phyloP scores from a whole-genome alignment of 1,140 invertebrate genomes.

The Dendroctonus valens region DNA sequence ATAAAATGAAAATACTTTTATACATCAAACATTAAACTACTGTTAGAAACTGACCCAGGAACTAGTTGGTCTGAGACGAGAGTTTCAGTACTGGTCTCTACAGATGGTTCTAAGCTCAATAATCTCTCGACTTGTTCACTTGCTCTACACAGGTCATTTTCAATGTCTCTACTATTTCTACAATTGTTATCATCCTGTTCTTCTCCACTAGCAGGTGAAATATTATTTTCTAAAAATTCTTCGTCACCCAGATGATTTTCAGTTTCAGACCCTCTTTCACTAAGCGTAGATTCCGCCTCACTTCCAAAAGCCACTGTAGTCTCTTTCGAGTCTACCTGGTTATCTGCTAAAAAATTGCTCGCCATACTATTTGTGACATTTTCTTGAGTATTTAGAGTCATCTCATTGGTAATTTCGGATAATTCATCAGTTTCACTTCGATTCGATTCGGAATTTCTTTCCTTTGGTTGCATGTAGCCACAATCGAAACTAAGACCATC shows the following conservation, averaged over 20 bases:
- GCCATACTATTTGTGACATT: not conserved
- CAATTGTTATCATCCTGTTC: slow-evolving; percentile 2
- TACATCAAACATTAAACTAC: no score
- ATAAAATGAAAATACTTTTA: slow-evolving; percentile 1
- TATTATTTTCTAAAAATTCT: not conserved
- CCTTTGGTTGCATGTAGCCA: no score
- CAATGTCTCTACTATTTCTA: slow-evolving; percentile 5
- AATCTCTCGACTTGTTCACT: slow-evolving; percentile 19
- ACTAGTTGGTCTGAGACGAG: slow-evolving; percentile 47
- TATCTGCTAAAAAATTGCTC: slow-evolving; percentile 1
- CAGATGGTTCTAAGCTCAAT: slow-evolving; percentile 35
- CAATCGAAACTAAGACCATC: slow-evolving; percentile 24
- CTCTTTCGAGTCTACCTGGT: not conserved
- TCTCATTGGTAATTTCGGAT: no score
- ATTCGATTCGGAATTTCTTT: not conserved
- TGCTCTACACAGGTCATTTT: not conserved
- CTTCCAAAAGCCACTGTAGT: slow-evolving; percentile 3
- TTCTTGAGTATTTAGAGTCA: not conserved
- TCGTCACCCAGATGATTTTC: slow-evolving; percentile 10
- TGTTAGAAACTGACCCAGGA: slow-evolving; percentile 33
- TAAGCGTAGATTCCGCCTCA: not conserved
- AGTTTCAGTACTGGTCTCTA: slow-evolving; percentile 55
- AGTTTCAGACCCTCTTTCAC: slow-evolving; percentile 17
- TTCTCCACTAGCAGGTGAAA: slow-evolving; percentile 7
- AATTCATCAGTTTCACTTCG: not conserved